Evolutionary conservation across 1,140 invertebrate genomes (phyloP).

Genomic region (Drosophila guanche): DNA sequence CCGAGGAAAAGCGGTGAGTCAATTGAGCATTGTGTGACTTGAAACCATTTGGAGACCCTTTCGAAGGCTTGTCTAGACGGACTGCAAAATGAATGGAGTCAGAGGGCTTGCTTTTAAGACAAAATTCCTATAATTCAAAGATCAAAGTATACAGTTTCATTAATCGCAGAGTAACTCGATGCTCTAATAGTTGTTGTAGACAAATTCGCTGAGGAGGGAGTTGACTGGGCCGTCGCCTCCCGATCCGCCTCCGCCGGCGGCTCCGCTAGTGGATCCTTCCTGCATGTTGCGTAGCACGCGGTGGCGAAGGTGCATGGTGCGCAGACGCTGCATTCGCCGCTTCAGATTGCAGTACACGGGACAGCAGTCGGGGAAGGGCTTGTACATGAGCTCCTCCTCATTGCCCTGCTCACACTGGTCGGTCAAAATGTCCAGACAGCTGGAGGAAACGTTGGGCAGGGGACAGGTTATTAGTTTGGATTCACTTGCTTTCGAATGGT

Average conservation of each 20-base stretch:
- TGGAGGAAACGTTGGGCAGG: slow-evolving; percentile 35
- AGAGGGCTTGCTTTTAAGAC: slow-evolving; percentile 1
- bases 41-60: slow-evolving; percentile 24
- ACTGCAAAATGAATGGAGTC: slow-evolving; percentile 10
- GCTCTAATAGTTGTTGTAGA: slow-evolving; percentile 70
- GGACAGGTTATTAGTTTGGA: slow-evolving; percentile 47
- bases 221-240: slow-evolving; percentile 43
- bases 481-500: neutral
- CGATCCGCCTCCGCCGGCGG: neutral
- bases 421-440: slow-evolving; percentile 81
- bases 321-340: slow-evolving; percentile 77
- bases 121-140: slow-evolving; percentile 5
- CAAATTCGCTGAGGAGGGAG: slow-evolving; percentile 67
- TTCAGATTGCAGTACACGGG: slow-evolving; percentile 81
- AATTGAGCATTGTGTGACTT: neutral
- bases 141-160: slow-evolving; percentile 33
- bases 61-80: slow-evolving; percentile 31
- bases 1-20: too few relatives aligned
- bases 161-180: slow-evolving; percentile 32
- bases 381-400: slow-evolving; percentile 82
- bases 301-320: slow-evolving; percentile 78
- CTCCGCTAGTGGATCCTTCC: slow-evolving; percentile 29
- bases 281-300: slow-evolving; percentile 74
- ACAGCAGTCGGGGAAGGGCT: slow-evolving; percentile 79
- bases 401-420: slow-evolving; percentile 81